These are phyloP conservation scores for Drosophila melanica DNA, from an alignment of 1,140 invertebrate genomes.

Conservation along the genomic window DNA sequence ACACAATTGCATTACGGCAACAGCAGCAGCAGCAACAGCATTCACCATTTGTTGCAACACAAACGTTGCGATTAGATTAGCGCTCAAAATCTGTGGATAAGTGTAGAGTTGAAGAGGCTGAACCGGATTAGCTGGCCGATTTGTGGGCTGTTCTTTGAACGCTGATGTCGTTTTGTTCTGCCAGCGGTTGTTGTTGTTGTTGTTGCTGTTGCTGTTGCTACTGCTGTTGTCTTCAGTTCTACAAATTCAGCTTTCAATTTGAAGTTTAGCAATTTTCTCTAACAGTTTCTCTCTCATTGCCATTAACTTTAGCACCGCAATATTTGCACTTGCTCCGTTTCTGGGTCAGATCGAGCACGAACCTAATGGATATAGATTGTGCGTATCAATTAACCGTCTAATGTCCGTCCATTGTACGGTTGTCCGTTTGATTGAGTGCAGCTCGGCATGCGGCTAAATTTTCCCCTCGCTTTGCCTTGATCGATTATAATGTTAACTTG, in stretches of 20 bases:
- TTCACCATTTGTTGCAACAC: conserved; percentile 47
- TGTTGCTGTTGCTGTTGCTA: too few relatives aligned
- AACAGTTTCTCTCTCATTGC: conserved; percentile 46
- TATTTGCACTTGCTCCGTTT: conserved; percentile 54
- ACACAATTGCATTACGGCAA: conserved; percentile 28
- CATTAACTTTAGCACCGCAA: conserved; percentile 49
- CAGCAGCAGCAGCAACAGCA: conserved; percentile 31
- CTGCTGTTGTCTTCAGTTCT: conserved; percentile 9
- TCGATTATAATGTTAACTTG: conserved; percentile 80
- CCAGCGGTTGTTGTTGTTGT: background rate
- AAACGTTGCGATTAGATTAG: conserved; percentile 52
- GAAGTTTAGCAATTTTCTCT: conserved; percentile 47
- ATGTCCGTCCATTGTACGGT: conserved; percentile 33
- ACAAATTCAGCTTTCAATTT: conserved; percentile 18
- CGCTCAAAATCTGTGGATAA: conserved; percentile 11
- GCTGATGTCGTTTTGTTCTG: conserved; percentile 3
- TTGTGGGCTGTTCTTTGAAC: conserved; percentile 13
- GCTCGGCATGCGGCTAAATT: conserved; percentile 41
- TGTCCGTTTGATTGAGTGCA: conserved; percentile 73
- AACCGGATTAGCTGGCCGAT: conserved; percentile 44
- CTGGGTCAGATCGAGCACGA: conserved; percentile 67
- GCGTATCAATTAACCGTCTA: conserved; percentile 73
- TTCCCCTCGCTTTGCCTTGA: conserved; percentile 78
- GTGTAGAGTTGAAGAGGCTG: conserved; percentile 18
- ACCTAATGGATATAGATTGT: conserved; percentile 68